Base-by-base conservation (phyloP, 2,113 vertebrate genomes). In the Dendrocopos noguchii region DNA sequence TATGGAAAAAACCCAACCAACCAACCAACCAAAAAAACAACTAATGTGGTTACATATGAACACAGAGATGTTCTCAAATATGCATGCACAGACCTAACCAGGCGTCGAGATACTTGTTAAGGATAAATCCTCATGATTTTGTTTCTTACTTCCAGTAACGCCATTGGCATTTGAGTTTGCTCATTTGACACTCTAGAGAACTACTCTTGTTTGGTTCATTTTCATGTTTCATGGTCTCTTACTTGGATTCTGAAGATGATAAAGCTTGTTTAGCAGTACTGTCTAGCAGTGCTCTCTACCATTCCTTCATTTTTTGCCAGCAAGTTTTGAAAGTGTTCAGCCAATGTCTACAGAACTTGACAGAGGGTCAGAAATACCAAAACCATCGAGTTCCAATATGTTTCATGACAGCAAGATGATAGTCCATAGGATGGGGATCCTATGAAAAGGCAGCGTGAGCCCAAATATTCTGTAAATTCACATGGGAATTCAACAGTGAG, bases 61-160 rank as follows among this genome's bases (percentile, higher is more conserved):
- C 15, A 39, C 2, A 63, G 11, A 25, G 10, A 77, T 29, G 5
- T 31, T 91, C 12, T 81, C 15, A 42, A 50, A 33, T n/a, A 33
- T n/a, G 12, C 4, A 50, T 15, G 16, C 12, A n/a, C 20, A 55
- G 36, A 84, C 52, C 11, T 56, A 50, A 55, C 13, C 31, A n/a
- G 27, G 13, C 72, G 44, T 57, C 20, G 4, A 42, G 14, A 80
- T 17, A 6, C 3, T 79, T 3, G 7, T 22, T 53, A 44, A 82
- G 42, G 36, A 36, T 24, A 57, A 79, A 79, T 33, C 10, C 14
- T 71, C 36, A 7, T 17, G 21, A 17, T 27, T 29, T 39, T 39
- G 2, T 29, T 79, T 72, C 17, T 91, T 19, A 50, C 3, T 65
- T 20, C 2, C 0, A 0, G 9, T 8, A 47, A 34, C 28, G 14